Base-by-base conservation (phyloP, 2,113 vertebrate species). In the Dascyllus trimaculatus region DNA sequence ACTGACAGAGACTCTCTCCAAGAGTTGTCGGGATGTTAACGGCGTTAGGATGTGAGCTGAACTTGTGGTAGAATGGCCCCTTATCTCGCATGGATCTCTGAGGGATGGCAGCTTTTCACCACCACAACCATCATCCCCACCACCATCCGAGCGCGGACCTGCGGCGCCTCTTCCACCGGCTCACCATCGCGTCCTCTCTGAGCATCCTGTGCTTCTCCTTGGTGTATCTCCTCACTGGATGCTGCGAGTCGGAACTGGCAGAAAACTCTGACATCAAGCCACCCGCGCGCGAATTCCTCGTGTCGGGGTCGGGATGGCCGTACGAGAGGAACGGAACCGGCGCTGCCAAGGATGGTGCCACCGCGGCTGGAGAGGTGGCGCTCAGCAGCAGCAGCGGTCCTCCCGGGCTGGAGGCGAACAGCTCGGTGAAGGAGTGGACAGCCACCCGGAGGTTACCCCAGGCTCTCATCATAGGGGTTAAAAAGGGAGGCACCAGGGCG, bases 381-480 rank as follows among this genome's bases (percentile, higher is more conserved):
- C 26, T 56, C 21, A 53, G 70, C 4, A 62, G 74, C 4, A 6
- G 29, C n/a, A n/a, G n/a, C 4, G 71, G 48, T 5, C 79, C 57
- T 1, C 35, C 84, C 19, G 87, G 70, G 32, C 72, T 85, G 76
- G 93, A 93, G 66, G 38, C 38, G 2, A 92, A 91, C 68, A 80
- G 71, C 76, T 87, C 91, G 1, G 91, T 80, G 17, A 95, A 86
- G n/a, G 95, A 95, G 26, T 95, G 94, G 94, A 94, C 92, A 4
- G 94, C 94, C 19, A 79, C 78, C 0, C 91, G 94, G 48, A 88
- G 94, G 71, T 71, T 96, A 11, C 95, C 95, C 17, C 94, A 95
- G 84, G 95, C 95, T 53, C 91, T 96, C 14, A 96, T 96, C 59
- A 94, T 96, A 18, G 95, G 93, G 53, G 95, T 95, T 18, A 95